Percentiles rank a stretch among this genome's conserved stretches.
Conservation (phyloP, 1,140 invertebrate species). For the Drosophila seguyi region DNA sequence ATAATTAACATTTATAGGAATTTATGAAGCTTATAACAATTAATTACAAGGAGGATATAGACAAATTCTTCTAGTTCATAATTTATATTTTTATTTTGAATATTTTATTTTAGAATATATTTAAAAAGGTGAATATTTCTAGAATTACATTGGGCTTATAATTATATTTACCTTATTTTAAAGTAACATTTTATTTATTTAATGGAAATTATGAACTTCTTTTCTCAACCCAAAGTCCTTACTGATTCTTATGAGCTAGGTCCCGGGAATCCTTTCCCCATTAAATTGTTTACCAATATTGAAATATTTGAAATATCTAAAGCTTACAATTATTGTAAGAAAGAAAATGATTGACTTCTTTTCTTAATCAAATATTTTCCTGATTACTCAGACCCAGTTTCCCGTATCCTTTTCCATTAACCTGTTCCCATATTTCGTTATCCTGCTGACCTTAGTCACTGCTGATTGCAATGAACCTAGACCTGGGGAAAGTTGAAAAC, state of each 20-base stretch:
- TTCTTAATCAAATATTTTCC: not conserved
- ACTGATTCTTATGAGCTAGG: not conserved
- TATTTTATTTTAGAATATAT: too few species aligned
- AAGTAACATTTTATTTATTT: not conserved
- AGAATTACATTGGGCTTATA: too few species aligned
- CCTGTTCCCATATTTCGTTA: not conserved
- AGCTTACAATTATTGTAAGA: too few species aligned
- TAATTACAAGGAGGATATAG: too few species aligned
- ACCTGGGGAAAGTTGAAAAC: not conserved
- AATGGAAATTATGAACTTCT: not conserved
- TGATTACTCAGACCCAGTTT: not conserved
- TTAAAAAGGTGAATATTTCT: too few species aligned
- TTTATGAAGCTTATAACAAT: too few species aligned
- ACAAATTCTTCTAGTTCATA: too few species aligned
- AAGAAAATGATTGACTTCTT: not conserved
- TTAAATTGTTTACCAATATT: not conserved
- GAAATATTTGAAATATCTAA: too few species aligned
- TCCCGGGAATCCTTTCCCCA: not conserved
- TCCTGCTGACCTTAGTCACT: conserved; percentile 6
- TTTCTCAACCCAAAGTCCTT: not conserved
- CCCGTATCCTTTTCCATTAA: not conserved
- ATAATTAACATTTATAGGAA: not conserved
- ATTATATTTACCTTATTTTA: not conserved
- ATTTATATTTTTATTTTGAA: too few species aligned
- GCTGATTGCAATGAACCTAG: not conserved